Percentiles rank a stretch among this genome's conserved stretches.
These are phyloP conservation scores for Actinernus sp. DNA, from an alignment of 92 coral and sea anemone species.

Conservation along the genomic window DNA sequence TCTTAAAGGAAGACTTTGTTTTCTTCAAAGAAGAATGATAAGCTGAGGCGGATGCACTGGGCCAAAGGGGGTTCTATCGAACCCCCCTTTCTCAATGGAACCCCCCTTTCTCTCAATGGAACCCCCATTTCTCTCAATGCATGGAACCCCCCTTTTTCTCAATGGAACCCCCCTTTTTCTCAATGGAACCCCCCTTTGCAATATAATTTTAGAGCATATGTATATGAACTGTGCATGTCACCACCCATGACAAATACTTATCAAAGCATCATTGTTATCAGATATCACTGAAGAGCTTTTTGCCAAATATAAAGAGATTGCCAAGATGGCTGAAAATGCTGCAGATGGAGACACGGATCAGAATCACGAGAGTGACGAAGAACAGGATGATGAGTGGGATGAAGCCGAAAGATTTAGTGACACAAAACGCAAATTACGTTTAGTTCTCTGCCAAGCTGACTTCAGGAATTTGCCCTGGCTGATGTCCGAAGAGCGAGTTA, in stretches of 20 bases:
- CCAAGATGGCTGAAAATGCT: constrained; percentile 36
- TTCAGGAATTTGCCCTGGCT: constrained; percentile 83
- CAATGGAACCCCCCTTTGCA: too few species aligned
- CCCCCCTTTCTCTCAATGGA: too few species aligned
- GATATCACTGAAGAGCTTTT: constrained; percentile 75
- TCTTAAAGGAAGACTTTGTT: too few species aligned
- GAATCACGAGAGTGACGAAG: constrained; percentile 57
- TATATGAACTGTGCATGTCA: too few species aligned
- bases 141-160: too few species aligned
- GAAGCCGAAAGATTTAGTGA: constrained; percentile 74
- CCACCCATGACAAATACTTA: background rate
- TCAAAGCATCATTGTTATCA: constrained; percentile 2
- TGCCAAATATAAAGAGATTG: constrained; percentile 58
- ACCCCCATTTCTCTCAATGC: too few species aligned
- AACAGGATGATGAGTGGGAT: constrained; percentile 76
- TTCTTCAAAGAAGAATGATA: too few species aligned
- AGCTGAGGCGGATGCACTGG: too few species aligned
- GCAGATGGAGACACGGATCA: constrained; percentile 32
- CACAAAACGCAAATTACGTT: constrained; percentile 75
- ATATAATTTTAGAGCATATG: too few species aligned
- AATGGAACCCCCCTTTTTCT: too few species aligned
- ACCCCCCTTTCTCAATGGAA: too few species aligned
- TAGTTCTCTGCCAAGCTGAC: constrained; percentile 87
- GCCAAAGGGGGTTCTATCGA: too few species aligned
- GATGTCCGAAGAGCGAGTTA: constrained; percentile 51